Base-by-base conservation (phyloP, 2,797 vertebrate genomes). In the Anableps anableps region DNA sequence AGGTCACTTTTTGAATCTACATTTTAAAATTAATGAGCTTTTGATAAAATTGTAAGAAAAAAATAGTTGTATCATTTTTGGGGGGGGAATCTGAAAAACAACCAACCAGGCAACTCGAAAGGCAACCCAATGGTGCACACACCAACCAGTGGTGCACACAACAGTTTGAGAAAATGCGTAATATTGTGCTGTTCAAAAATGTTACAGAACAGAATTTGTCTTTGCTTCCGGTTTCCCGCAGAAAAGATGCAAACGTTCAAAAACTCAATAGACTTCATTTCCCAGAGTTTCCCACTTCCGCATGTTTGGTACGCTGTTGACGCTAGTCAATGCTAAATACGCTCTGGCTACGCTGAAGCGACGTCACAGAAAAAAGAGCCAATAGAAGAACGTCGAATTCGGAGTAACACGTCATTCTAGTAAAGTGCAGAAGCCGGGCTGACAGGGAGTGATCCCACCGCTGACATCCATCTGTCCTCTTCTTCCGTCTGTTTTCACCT, bases 361-460 rank as follows among this genome's bases (percentile, higher is more conserved):
- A 89, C 93, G 92, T 92, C 80, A 62, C 0, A 2, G 9, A 58
- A 1, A 2, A 34, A 45, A 0, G 23, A 91, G 29, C 94, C 95
- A 95, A 95, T 96, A 53, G 89, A 38, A 83, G 21, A 53, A 38
- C 66, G 5, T 60, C 19, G 55, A 80, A 80, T 77, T 68, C 89
- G 17, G 89, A 95, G 94, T 93, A 95, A 94, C 95, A 96, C 95
- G 95, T 96, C 95, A 94, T 80, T 92, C 78, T 92, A 90, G 78
- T 29, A 31, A 75, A 88, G 88, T 53, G 76, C 70, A 84, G 89
- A 80, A 89, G 91, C 95, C 94, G 94, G 68, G 92, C 75, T 73
- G 89, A 29, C 1, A 72, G 84, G 53, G 88, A 89, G 80, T 26
- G 60, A 77, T 79, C 77, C 64, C 73, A 26, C 77, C 85, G 50